These are phyloP conservation scores for Leptopilina clavipes DNA, from an alignment of 1,140 invertebrate genomes.

Conservation along the genomic window DNA sequence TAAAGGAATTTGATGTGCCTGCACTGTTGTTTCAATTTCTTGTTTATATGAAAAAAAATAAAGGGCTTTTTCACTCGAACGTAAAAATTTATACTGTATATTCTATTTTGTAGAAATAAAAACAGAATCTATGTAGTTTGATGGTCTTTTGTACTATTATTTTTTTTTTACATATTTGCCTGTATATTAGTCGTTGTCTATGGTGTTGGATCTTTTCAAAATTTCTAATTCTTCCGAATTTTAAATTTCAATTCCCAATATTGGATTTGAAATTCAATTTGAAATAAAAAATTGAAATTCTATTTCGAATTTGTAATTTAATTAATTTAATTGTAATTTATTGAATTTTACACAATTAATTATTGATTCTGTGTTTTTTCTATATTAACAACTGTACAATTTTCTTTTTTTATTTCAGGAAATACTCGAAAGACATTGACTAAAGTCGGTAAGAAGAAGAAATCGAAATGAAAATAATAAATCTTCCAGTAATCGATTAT, in stretches of 20 bases:
- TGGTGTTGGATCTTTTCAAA: slow-evolving; percentile 31
- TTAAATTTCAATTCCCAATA: slow-evolving; percentile 37
- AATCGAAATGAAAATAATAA: slow-evolving; percentile 53
- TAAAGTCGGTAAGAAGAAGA: slow-evolving; percentile 59
- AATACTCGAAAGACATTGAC: slow-evolving; percentile 53
- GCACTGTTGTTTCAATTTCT: background rate
- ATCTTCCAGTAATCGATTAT: background rate
- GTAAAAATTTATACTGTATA: too few relatives aligned
- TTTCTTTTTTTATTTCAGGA: slow-evolving; percentile 56
- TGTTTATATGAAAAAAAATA: background rate
- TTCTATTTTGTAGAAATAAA: background rate
- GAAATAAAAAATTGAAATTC: too few relatives aligned
- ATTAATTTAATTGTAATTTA: too few relatives aligned
- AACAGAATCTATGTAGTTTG: slow-evolving; percentile 1
- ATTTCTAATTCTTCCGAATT: background rate
- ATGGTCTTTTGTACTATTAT: background rate
- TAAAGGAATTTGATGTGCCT: background rate
- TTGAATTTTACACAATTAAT: too few relatives aligned
- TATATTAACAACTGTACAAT: background rate
- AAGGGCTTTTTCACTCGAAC: background rate
- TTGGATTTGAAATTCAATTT: too few relatives aligned
- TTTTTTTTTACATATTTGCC: too few relatives aligned
- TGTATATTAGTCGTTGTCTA: background rate
- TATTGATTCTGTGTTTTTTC: background rate
- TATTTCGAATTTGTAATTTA: too few relatives aligned